Evolutionary conservation across 2,888 invertebrate genomes (phyloP), one percentile per base, ranked within the genome.

Genomic region (Himalopsyche japonica): DNA sequence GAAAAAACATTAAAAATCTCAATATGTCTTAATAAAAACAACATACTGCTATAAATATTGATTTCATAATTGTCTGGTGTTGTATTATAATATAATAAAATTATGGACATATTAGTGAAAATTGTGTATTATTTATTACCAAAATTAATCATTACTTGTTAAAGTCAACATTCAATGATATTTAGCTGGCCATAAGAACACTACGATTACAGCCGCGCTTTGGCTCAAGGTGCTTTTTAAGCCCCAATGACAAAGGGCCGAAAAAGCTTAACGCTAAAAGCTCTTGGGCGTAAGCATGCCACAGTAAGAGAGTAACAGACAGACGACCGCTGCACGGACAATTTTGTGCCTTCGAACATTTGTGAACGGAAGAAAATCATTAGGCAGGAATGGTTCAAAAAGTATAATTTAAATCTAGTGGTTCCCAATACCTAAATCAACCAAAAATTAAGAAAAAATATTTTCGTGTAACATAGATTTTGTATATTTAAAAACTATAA

Each of bases 291-390:
- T 8, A 57, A 57, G 57, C 57, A 24, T 57, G 83, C 84, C 92
- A 92, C 92, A 92, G 92, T 91, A 92, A 92, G 92, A 92, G 92
- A 92, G 92, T 91, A 92, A 92, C 92, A 92, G 92, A 92, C 92
- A 92, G 91, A 90, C 92, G 92, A 90, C 92, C 92, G 92, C 91
- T 91, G 91, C 92, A 91, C 92, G 91, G 88, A 88, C 57, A 57
- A 57, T 57, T n/a, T 57, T 57, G 57, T 57, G 57, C 57, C 57
- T 57, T 57, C 57, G 87, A 32, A 57, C n/a, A 20, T 57, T 57
- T 57, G 57, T 57, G 20, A 57, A 57, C 20, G 57, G 57, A 57
- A 57, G 57, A 57, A 20, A 43, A 20, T 57, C 20, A 7, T 57
- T 20, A 24, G 57, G 24, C 24, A 20, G 57, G 57, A 8, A 57